These are phyloP conservation scores for Stomatorhinus ivindoensis DNA, from an alignment of 2,113 vertebrate genomes.

Conservation along the genomic window DNA sequence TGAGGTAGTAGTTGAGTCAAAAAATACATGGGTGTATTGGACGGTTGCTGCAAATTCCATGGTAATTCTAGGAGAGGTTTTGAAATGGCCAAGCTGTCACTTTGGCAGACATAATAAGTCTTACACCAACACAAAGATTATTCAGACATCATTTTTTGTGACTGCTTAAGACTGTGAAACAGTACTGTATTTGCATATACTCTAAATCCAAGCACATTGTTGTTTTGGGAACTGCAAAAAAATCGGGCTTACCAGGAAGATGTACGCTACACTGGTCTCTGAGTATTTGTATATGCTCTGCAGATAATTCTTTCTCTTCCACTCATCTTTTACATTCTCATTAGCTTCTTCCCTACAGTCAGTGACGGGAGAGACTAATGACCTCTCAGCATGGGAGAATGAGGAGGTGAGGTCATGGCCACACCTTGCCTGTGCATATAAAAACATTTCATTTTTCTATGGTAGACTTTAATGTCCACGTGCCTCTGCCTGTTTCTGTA, in stretches of 20 bases:
- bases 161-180: background rate
- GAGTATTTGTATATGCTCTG: background rate
- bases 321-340: background rate
- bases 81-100: background rate
- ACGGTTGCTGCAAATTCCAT: background rate
- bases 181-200: background rate
- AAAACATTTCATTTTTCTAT: background rate
- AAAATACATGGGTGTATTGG: background rate
- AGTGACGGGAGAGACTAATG: background rate
- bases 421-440: background rate
- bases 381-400: background rate
- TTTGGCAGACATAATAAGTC: background rate
- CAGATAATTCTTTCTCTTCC: background rate
- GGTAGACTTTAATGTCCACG: background rate
- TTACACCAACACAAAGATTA: background rate
- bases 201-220: background rate
- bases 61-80: background rate
- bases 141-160: background rate
- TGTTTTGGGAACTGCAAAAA: background rate
- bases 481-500: background rate
- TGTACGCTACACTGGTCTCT: background rate
- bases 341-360: background rate
- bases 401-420: background rate
- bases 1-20: background rate
- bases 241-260: background rate